phyloP scores from a whole-genome alignment of 2,888 invertebrate genomes.

The Cylindroiulus punctatus region DNA sequence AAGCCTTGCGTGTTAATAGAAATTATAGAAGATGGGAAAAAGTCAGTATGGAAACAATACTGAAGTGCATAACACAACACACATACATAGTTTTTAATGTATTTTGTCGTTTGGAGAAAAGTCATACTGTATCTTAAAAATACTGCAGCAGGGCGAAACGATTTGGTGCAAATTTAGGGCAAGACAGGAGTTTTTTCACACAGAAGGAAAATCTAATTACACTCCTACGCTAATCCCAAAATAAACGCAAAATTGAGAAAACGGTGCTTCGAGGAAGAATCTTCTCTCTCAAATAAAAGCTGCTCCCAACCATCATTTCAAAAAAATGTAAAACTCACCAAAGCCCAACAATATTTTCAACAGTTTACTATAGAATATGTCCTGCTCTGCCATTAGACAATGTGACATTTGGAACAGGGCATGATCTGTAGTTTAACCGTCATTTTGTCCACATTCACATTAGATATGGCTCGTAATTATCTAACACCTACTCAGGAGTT shows the following conservation, averaged over 20 bases:
- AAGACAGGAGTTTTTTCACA: background rate
- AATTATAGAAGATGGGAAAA: no score
- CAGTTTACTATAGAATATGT: no score
- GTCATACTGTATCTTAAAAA: background rate
- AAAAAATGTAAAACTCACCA: no score
- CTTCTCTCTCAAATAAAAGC: background rate
- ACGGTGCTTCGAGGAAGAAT: background rate
- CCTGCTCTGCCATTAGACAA: no score
- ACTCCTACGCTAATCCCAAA: background rate
- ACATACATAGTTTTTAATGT: background rate
- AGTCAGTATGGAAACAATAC: background rate
- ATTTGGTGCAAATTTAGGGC: slow-evolving; percentile 22
- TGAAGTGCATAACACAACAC: background rate
- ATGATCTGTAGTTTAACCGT: no score
- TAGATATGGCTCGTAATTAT: no score
- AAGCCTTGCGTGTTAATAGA: no score
- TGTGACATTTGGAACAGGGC: no score
- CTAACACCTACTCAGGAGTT: no score
- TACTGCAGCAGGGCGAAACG: background rate
- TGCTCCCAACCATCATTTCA: background rate
- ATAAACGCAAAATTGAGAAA: background rate
- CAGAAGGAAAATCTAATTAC: slow-evolving; percentile 16
- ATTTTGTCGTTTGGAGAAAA: background rate
- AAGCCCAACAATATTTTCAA: no score
- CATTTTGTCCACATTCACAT: no score